Base-by-base conservation (phyloP, 2,113 vertebrate species). In the Petrocephalus microphthalmus region DNA sequence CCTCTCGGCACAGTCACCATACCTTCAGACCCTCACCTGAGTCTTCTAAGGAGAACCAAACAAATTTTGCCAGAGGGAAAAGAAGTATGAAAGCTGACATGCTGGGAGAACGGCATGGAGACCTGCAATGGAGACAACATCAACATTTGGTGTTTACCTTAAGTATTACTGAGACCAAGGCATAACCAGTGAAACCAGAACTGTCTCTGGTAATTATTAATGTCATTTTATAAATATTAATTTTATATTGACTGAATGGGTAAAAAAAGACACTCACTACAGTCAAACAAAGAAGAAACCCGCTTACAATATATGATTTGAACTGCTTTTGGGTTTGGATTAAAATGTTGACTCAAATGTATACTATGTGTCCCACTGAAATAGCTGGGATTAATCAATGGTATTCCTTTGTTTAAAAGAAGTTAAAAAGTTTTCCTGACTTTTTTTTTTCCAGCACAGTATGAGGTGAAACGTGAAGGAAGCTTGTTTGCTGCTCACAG, bases 401-500 rank as follows among this genome's bases (percentile, higher is more conserved):
- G 22, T 33, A 84, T 51, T 84, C 6, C 49, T 17, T 4, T 84
- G 49, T 49, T 17, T 85, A 3, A 13, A 47, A 11, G 3, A 17
- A 54, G 60, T 11, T 10, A 22, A n/a, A 15, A 86, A 86, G 10
- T 20, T 54, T 57, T 57, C n/a, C 25, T 45, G 85, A n/a, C 37
- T 13, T 53, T 85, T 86, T 22, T 22, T 37, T 86, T 85, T 2
- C 60, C 25, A 52, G 33, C 20, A 53, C 11, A 86, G 56, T 60
- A 37, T 22, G 49, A 15, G 88, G 90, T 49, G 0, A 67, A 49
- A 86, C 64, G 49, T 37, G 53, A 89, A 45, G 88, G 81, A 85
- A 83, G 81, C 81, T 19, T 83, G 90, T 45, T 90, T 89, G 90
- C 89, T 93, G 91, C 22, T 1, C 54, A 71, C 19, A 2, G 91